Percentiles rank a stretch among this genome's conserved stretches.
phyloP scores from a whole-genome alignment of 2,797 vertebrate genomes.

The Malacoctenus gilli region DNA sequence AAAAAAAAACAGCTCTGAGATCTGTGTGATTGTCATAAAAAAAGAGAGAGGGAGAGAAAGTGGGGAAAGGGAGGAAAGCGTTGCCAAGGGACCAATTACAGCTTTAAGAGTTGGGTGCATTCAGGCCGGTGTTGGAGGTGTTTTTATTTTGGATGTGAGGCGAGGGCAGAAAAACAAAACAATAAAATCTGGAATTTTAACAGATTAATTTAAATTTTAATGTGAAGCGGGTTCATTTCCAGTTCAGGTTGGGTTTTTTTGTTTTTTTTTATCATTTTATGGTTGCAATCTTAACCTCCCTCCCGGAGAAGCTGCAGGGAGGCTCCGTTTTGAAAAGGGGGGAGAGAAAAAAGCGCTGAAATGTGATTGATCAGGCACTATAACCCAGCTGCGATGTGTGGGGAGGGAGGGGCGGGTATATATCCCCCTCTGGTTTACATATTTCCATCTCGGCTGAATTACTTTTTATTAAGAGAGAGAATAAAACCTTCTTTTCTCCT shows the following conservation, averaged over 20 bases:
- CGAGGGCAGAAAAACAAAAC: constrained; percentile 32
- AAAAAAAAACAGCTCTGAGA: constrained; percentile 29
- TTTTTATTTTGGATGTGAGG: constrained; percentile 54
- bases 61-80: constrained; percentile 32
- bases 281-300: constrained; percentile 34
- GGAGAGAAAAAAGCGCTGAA: constrained; percentile 29
- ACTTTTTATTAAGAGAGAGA: too few relatives aligned
- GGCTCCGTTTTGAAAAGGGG: constrained; percentile 15
- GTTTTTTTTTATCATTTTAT: constrained; percentile 14
- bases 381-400: too few relatives aligned
- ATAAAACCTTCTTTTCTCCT: too few relatives aligned
- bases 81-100: constrained; percentile 55
- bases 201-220: constrained; percentile 20
- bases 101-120: constrained; percentile 41
- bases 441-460: too few relatives aligned
- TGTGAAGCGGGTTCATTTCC: constrained; percentile 14
- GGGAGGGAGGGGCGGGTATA: too few relatives aligned
- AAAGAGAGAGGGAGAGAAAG: too few relatives aligned
- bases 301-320: not conserved
- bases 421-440: too few relatives aligned
- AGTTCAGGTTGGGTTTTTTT: too few relatives aligned
- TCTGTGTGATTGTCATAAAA: constrained; percentile 55
- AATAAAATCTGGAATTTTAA: constrained; percentile 24
- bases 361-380: too few relatives aligned
- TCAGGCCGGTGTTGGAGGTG: constrained; percentile 36